These are phyloP conservation scores for Ophion slaviceki DNA, from an alignment of 2,888 invertebrate species.

Conservation along the genomic window DNA sequence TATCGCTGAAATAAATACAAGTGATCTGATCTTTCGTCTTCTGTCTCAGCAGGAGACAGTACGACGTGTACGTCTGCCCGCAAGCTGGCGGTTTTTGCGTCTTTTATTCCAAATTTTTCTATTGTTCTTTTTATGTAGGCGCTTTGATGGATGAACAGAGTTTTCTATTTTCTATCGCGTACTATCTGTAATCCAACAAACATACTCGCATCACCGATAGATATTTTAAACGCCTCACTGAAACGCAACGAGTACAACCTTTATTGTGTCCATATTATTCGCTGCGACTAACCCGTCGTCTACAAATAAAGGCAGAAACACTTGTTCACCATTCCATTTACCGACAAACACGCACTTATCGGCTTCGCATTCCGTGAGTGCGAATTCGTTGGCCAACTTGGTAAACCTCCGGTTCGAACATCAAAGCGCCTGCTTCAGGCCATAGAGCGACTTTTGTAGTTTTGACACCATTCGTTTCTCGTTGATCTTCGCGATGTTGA, in stretches of 20 bases:
- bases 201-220: not conserved
- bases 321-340: not conserved
- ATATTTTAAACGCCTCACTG: constrained; percentile 25
- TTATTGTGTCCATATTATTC: not conserved
- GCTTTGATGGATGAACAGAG: constrained; percentile 7
- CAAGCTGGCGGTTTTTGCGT: not conserved
- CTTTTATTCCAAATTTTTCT: no score
- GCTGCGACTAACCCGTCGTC: constrained; percentile 38
- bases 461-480: constrained; percentile 22
- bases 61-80: constrained; percentile 3
- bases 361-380: not conserved
- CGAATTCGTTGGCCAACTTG: no score
- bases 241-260: not conserved
- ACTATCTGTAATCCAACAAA: constrained; percentile 39
- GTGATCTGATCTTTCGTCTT: constrained; percentile 23
- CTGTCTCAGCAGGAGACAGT: constrained; percentile 8
- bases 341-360: not conserved
- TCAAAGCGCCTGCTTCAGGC: constrained; percentile 56
- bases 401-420: not conserved
- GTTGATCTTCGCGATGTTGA: not conserved
- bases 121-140: constrained; percentile 4
- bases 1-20: constrained; percentile 19
- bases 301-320: constrained; percentile 49
- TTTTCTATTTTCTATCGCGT: constrained; percentile 7
- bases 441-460: constrained; percentile 54